Evolutionary conservation across 1,140 invertebrate genomes (phyloP).

Genomic region (Dendrolimus punctatus): DNA sequence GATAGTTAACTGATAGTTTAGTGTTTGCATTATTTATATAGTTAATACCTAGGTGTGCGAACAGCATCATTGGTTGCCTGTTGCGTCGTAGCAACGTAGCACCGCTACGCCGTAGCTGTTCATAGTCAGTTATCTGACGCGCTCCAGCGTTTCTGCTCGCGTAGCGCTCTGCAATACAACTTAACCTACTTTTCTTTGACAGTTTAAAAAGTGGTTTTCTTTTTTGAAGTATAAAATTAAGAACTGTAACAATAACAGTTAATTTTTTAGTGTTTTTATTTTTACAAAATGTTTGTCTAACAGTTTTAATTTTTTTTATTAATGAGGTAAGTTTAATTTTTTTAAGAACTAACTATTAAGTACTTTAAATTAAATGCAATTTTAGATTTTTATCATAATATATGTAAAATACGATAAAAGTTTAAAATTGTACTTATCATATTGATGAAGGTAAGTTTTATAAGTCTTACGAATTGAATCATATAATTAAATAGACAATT

Average conservation of each 20-base stretch:
- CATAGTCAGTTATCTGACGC: constrained; percentile 25
- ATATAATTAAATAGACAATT: too few species aligned
- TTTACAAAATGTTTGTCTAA: neutral
- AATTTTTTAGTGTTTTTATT: constrained; percentile 1
- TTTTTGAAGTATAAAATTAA: constrained; percentile 11
- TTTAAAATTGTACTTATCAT: too few species aligned
- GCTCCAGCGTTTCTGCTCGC: constrained; percentile 22
- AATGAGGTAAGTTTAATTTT: constrained; percentile 10
- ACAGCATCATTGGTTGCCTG: constrained; percentile 16
- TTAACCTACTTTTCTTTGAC: constrained; percentile 24
- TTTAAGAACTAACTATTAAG: neutral
- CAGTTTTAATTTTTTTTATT: neutral
- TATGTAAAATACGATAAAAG: too few species aligned
- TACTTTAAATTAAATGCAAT: too few species aligned
- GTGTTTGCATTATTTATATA: neutral
- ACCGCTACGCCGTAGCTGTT: constrained; percentile 19
- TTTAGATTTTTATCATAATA: too few species aligned
- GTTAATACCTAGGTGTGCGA: constrained; percentile 3
- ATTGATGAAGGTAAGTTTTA: too few species aligned
- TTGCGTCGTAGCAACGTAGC: constrained; percentile 20
- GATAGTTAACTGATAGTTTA: too few species aligned
- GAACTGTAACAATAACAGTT: constrained; percentile 14
- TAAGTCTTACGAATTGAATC: too few species aligned
- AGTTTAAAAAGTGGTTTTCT: constrained; percentile 11
- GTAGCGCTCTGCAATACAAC: constrained; percentile 7